Evolutionary conservation across 23 tunicate species (phyloP).

Genomic region (Aplidium turbinatum): DNA sequence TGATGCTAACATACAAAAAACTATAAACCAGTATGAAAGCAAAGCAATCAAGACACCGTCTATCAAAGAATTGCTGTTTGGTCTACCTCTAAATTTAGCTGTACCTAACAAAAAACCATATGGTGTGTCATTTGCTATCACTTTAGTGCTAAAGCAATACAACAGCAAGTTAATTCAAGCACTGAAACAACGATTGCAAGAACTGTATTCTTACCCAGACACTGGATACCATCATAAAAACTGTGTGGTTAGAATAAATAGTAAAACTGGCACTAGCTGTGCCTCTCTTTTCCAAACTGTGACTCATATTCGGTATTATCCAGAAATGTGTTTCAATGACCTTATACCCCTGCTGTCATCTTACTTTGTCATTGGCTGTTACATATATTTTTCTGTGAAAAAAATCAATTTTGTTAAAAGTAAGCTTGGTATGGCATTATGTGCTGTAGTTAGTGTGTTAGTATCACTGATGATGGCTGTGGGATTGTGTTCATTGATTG

Average conservation of each 20-base stretch:
- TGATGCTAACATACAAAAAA: slow-evolving; percentile 57
- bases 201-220: slow-evolving; percentile 5
- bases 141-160: slow-evolving; percentile 69
- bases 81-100: slow-evolving; percentile 57
- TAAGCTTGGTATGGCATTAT: slow-evolving; percentile 92
- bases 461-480: slow-evolving; percentile 89
- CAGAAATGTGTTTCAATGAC: slow-evolving; percentile 59
- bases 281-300: slow-evolving; percentile 30
- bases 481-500: slow-evolving; percentile 79
- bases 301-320: slow-evolving; percentile 72
- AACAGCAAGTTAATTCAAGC: slow-evolving; percentile 42
- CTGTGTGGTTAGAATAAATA: slow-evolving; percentile 7
- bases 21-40: slow-evolving; percentile 61
- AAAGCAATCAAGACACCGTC: slow-evolving; percentile 68
- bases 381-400: slow-evolving; percentile 89
- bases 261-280: slow-evolving; percentile 4
- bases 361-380: slow-evolving; percentile 74
- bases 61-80: slow-evolving; percentile 78
- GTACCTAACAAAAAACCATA: slow-evolving; percentile 20
- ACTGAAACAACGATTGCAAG: slow-evolving; percentile 24
- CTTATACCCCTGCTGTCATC: slow-evolving; percentile 69
- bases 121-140: slow-evolving; percentile 58
- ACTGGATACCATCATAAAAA: background rate
- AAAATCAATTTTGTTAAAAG: slow-evolving; percentile 95
- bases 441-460: slow-evolving; percentile 84